phyloP scores from a whole-genome alignment of 2,113 vertebrate species.

The Pundamilia nyererei region DNA sequence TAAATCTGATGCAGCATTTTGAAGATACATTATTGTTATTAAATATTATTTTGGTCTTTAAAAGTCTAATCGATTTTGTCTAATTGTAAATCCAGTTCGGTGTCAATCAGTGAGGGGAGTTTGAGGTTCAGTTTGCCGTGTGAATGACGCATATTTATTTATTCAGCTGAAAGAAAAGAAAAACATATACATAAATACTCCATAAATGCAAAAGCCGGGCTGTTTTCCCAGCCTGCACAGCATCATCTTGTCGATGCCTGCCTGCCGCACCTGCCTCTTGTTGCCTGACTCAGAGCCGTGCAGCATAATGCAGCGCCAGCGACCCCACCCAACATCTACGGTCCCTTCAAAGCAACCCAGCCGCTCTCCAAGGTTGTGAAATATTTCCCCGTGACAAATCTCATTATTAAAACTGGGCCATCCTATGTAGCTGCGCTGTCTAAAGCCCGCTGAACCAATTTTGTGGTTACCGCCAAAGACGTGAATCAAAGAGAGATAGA shows the following conservation, averaged over 20 bases:
- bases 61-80: not conserved
- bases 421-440: not conserved
- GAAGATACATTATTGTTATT: not conserved
- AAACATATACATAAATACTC: not conserved
- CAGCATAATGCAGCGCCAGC: conserved; percentile 76
- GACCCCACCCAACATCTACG: conserved; percentile 76
- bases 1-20: not conserved
- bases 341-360: conserved; percentile 23
- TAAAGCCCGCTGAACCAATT: not conserved
- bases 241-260: not conserved
- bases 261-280: conserved; percentile 62
- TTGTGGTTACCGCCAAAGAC: conserved; percentile 25
- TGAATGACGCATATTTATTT: conserved; percentile 42
- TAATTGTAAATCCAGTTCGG: not conserved
- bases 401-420: conserved; percentile 25
- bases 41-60: not conserved
- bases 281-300: conserved; percentile 59
- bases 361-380: conserved; percentile 12
- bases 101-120: not conserved
- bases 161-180: not conserved
- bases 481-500: not conserved
- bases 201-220: not conserved
- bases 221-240: not conserved
- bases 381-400: conserved; percentile 22
- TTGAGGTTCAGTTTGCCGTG: not conserved